Evolutionary conservation across 2,888 invertebrate genomes (phyloP), one percentile per base, ranked within the genome.

Genomic region (Athripsodes cinereus): DNA sequence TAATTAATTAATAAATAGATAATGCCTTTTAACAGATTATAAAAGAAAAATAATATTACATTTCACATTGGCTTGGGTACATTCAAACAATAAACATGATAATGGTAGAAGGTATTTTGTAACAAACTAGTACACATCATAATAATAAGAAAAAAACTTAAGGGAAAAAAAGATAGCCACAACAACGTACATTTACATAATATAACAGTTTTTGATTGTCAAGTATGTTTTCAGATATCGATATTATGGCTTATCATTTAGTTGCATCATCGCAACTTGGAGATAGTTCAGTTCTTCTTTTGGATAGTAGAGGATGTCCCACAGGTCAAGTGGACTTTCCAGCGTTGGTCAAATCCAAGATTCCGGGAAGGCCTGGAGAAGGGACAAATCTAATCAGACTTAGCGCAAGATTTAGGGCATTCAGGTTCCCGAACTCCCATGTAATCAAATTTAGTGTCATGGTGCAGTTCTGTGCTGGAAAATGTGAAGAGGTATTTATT

Each of bases 371-470:
- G 18, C 10, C 21, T n/a, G 52, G 46, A 51, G 34, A 51, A 22
- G 52, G 10, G 13, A 18, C 55, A 13, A 52, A 51, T 35, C 69
- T 68, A 65, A 52, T 70, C 52, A 70, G 80, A 47, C 71, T 90
- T 18, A 72, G 79, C 0, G 81, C 84, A 2, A 79, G 81, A 19
- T 92, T 92, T 71, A 86, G 88, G 68, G 93, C 92, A 0, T 94
- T 94, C 72, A 89, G 92, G 63, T 94, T 94, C 73, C 87, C 90
- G 0, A 85, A 87, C 11, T 90, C 92, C n/a, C 85, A 88, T 26
- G 81, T 90, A 5, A 89, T 93, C 0, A 80, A 87, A 62, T 93
- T 94, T 69, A 86, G 88, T 66, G 85, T 92, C 1, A 86, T 89
- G 72, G 86, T 93, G 11, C 86, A 88, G 62, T 92, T 91, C 70